Conservation (phyloP, 2,113 vertebrate species). For the Meriones unguiculatus region DNA sequence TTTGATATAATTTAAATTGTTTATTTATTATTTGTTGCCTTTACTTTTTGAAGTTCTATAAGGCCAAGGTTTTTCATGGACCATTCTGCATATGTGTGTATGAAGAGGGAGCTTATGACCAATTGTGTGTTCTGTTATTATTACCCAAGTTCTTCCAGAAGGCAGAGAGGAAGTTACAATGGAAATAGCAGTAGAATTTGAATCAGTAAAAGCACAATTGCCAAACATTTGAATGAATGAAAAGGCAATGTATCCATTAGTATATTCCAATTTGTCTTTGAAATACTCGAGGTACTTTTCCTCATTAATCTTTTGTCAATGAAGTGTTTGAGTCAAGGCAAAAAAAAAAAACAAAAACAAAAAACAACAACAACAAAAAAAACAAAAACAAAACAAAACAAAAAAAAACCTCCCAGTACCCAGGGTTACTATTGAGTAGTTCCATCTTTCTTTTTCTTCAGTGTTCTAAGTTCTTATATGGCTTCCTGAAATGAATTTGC, state of each 20-base stretch:
- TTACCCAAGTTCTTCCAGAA: neutral
- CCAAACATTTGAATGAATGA: neutral
- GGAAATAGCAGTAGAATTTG: neutral
- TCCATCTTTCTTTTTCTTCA: neutral
- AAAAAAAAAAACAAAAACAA: too few species aligned
- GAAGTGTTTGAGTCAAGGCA: conserved; percentile 12
- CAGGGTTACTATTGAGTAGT: neutral
- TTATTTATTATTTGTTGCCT: neutral
- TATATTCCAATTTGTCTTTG: neutral
- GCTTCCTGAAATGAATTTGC: neutral
- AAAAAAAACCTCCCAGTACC: neutral
- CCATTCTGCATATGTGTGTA: neutral
- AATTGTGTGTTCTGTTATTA: neutral
- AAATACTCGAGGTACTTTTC: neutral
- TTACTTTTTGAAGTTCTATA: neutral
- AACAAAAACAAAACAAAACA: too few species aligned
- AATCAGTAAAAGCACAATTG: neutral
- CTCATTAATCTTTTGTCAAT: conserved; percentile 30
- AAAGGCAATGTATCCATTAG: neutral
- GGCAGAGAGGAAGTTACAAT: neutral
- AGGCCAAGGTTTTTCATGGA: neutral
- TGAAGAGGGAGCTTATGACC: neutral
- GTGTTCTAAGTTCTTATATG: neutral
- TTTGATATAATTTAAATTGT: neutral
- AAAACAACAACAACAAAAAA: too few species aligned